These are phyloP conservation scores for Paralichthys olivaceus DNA, from an alignment of 2,113 vertebrate genomes.

Conservation along the genomic window DNA sequence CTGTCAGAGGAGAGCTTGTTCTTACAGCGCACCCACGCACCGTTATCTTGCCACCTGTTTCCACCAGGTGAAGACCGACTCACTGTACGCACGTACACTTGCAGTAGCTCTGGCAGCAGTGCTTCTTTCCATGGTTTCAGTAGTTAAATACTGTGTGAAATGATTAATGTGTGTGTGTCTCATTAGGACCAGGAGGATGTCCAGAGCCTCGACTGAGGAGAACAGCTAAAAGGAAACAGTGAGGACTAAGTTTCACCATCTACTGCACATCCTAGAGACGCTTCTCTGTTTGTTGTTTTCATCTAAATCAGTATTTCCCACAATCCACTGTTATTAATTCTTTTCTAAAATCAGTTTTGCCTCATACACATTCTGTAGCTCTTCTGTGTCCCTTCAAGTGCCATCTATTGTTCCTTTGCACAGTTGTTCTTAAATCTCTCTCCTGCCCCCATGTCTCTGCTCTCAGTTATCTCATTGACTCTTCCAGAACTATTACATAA, in stretches of 20 bases:
- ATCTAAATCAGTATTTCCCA: not conserved
- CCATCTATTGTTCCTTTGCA: no score
- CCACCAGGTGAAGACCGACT: constrained; percentile 40
- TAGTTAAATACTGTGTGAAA: not conserved
- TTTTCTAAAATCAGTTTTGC: no score
- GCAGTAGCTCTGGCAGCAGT: not conserved
- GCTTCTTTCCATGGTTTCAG: not conserved
- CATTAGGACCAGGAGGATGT: constrained; percentile 35
- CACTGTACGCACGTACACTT: not conserved
- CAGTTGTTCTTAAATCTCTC: no score
- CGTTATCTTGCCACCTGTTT: constrained; percentile 77
- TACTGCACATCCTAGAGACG: not conserved
- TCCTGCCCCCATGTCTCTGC: no score
- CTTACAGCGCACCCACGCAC: constrained; percentile 84
- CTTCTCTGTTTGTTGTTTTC: not conserved
- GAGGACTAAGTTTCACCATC: not conserved
- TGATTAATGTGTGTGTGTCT: constrained; percentile 7
- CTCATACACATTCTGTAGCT: no score
- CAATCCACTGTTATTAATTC: not conserved
- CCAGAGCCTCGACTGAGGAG: constrained; percentile 16
- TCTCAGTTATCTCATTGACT: no score
- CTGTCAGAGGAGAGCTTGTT: constrained; percentile 87
- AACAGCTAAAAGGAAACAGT: constrained; percentile 2
- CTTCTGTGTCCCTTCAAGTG: no score
- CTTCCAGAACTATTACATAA: no score